Conservation (phyloP, 2,888 invertebrate genomes). For the Bimastos eiseni region DNA sequence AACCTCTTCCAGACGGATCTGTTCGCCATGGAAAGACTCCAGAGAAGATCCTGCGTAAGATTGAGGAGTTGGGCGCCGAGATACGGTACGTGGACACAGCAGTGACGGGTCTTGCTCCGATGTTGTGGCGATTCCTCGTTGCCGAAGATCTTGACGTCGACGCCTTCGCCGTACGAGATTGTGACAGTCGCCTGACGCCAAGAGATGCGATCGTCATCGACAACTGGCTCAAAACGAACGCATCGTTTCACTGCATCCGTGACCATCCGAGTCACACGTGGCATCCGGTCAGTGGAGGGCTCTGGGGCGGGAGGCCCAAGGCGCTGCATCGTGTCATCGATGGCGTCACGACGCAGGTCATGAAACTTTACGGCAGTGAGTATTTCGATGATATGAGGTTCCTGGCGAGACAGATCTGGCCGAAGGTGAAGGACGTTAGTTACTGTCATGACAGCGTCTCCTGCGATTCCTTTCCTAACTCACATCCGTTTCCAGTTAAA, state of each 20-base stretch:
- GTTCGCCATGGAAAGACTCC: not conserved
- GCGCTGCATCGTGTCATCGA: not conserved
- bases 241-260: slow-evolving; percentile 34
- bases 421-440: slow-evolving; percentile 22
- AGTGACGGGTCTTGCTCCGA: slow-evolving; percentile 27
- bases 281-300: slow-evolving; percentile 24
- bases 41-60: not conserved
- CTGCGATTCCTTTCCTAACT: slow-evolving; percentile 21
- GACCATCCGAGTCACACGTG: slow-evolving; percentile 36
- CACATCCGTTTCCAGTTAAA: slow-evolving; percentile 32
- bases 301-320: slow-evolving; percentile 32
- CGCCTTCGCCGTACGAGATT: slow-evolving; percentile 30
- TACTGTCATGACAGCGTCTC: slow-evolving; percentile 32
- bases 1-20: not conserved
- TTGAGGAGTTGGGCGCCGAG: slow-evolving; percentile 24
- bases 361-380: slow-evolving; percentile 7
- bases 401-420: slow-evolving; percentile 18
- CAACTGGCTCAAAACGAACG: slow-evolving; percentile 32
- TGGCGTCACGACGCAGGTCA: not conserved
- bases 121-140: slow-evolving; percentile 34
- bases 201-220: slow-evolving; percentile 31
- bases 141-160: slow-evolving; percentile 32
- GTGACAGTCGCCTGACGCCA: slow-evolving; percentile 29
- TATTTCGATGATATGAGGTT: slow-evolving; percentile 30
- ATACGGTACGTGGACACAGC: slow-evolving; percentile 17